Conservation (phyloP, 2,888 invertebrate genomes). For the Heliconius ismenius region DNA sequence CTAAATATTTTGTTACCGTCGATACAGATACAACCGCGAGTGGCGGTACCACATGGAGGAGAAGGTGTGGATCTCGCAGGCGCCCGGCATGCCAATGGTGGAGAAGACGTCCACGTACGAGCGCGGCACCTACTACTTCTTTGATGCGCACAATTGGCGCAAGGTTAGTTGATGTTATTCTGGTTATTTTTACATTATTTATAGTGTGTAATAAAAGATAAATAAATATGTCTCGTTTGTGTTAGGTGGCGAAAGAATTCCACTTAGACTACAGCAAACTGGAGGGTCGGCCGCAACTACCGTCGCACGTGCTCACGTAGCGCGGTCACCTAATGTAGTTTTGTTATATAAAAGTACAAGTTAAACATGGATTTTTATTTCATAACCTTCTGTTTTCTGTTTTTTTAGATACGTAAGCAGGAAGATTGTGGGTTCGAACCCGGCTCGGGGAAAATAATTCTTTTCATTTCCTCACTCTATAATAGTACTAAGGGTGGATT, state of each 20-base stretch:
- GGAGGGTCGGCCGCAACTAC: conserved; percentile 94
- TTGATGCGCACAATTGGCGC: conserved; percentile 99
- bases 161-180: conserved; percentile 78
- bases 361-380: conserved; percentile 54
- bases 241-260: conserved; percentile 96
- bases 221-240: conserved; percentile 24
- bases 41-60: conserved; percentile 99
- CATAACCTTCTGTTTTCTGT: conserved; percentile 3
- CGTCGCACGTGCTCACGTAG: conserved; percentile 84
- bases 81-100: conserved; percentile 95
- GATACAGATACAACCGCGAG: conserved; percentile 96
- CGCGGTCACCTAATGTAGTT: conserved; percentile 78
- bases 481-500: too few species aligned
- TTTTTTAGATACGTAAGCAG: neutral
- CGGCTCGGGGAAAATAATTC: too few species aligned
- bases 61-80: conserved; percentile 99
- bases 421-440: too few species aligned
- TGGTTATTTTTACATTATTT: neutral
- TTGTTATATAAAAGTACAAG: conserved; percentile 83
- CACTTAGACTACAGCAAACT: conserved; percentile 99
- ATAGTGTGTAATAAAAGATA: too few species aligned
- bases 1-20: neutral
- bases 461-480: too few species aligned
- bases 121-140: conserved; percentile 99
- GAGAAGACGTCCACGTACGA: conserved; percentile 98